Percentiles rank a stretch among this genome's conserved stretches.
phyloP scores from a whole-genome alignment of 2,888 invertebrate species.

The Brachylomia viminalis region DNA sequence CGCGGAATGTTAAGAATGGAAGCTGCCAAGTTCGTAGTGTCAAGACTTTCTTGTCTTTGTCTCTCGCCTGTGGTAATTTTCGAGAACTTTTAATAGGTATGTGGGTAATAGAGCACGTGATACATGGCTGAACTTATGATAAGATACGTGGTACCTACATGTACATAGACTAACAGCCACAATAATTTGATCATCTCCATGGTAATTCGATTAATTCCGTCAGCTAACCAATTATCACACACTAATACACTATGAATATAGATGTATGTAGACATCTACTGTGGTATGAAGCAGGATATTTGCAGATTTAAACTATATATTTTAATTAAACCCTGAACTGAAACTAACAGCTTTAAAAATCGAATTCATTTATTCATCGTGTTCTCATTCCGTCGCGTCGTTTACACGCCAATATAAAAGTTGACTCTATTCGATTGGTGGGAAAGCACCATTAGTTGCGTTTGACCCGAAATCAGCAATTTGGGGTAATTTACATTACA shows the following conservation, averaged over 20 bases:
- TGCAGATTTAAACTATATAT: slow-evolving; percentile 1
- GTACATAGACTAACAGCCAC: background rate
- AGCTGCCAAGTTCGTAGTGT: slow-evolving; percentile 9
- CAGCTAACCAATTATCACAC: background rate
- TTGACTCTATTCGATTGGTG: slow-evolving; percentile 28
- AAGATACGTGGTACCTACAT: background rate
- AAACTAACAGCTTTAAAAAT: slow-evolving; percentile 32
- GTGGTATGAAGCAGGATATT: background rate
- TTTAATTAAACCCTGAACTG: slow-evolving; percentile 7
- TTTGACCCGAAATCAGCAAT: slow-evolving; percentile 50
- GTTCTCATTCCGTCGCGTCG: slow-evolving; percentile 30
- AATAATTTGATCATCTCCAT: background rate
- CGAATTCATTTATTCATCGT: slow-evolving; percentile 42
- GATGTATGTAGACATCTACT: background rate
- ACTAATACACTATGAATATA: background rate
- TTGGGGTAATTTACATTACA: slow-evolving; percentile 48
- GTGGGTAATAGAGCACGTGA: background rate
- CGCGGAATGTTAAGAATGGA: slow-evolving; percentile 25
- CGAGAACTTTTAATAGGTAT: background rate
- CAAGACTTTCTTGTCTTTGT: background rate
- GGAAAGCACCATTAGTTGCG: slow-evolving; percentile 49
- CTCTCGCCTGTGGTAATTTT: background rate
- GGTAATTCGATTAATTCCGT: background rate
- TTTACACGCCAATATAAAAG: slow-evolving; percentile 48
- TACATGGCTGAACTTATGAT: background rate